Conservation (phyloP, 2,797 vertebrate genomes). For the Gobio occitaniae region DNA sequence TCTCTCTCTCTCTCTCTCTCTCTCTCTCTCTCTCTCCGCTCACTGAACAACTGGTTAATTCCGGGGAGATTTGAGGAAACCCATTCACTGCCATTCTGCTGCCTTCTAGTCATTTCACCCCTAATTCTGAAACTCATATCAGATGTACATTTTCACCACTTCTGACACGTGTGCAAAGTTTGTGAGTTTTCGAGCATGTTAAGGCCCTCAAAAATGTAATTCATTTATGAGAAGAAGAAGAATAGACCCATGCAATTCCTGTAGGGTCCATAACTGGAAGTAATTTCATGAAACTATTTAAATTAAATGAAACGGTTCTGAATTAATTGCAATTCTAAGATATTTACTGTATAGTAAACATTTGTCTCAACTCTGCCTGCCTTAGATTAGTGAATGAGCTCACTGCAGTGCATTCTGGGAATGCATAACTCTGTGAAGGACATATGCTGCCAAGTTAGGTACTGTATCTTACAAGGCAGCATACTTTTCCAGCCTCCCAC, state of each 20-base stretch:
- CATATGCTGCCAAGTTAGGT: background rate
- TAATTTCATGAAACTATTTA: too few species aligned
- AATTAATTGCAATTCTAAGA: background rate
- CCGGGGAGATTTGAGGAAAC: conserved; percentile 9
- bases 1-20: too few species aligned
- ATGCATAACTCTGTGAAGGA: background rate
- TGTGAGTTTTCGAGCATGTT: too few species aligned
- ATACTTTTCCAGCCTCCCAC: background rate
- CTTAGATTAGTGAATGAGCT: background rate
- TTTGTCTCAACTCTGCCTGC: background rate
- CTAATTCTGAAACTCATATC: too few species aligned
- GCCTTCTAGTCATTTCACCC: background rate
- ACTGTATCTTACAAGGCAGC: background rate
- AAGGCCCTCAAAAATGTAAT: too few species aligned
- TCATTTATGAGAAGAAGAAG: too few species aligned
- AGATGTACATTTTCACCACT: too few species aligned
- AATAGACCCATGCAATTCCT: too few species aligned
- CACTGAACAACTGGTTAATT: conserved; percentile 24
- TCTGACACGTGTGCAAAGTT: too few species aligned
- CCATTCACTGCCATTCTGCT: conserved; percentile 6
- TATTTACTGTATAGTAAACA: background rate
- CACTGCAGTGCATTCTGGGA: background rate
- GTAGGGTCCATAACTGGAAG: too few species aligned
- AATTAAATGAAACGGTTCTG: background rate
- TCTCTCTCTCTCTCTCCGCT: too few species aligned